phyloP scores from a whole-genome alignment of 2,113 vertebrate genomes.

The Rynchops niger region DNA sequence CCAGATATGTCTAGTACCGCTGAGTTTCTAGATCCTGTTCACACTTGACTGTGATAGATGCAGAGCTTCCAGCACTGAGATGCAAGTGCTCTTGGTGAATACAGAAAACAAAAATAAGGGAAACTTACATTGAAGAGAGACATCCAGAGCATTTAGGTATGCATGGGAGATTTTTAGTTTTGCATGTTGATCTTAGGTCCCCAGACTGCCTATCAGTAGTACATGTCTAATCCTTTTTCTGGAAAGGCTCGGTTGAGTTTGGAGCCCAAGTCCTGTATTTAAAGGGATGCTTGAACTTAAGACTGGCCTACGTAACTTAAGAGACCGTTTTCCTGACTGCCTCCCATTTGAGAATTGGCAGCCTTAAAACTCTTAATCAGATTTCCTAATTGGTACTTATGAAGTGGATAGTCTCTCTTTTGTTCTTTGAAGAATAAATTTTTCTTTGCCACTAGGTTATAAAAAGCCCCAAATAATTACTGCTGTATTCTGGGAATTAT shows the following conservation, averaged over 20 bases:
- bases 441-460: background rate
- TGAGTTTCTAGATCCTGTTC: background rate
- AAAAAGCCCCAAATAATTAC: background rate
- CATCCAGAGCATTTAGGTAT: background rate
- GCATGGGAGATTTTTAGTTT: background rate
- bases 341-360: background rate
- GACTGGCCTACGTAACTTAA: background rate
- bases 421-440: background rate
- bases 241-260: background rate
- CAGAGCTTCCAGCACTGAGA: background rate
- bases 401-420: background rate
- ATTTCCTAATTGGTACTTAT: background rate
- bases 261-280: background rate
- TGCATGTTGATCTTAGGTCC: accelerated
- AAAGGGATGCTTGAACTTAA: background rate
- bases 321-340: background rate
- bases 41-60: background rate
- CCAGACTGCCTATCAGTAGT: background rate
- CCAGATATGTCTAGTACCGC: background rate
- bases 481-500: background rate
- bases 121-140: background rate
- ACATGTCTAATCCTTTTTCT: background rate
- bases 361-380: background rate
- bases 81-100: background rate
- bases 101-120: background rate